These are phyloP conservation scores for Prochilodus magdalenae DNA, from an alignment of 2,113 vertebrate genomes.

Conservation along the genomic window DNA sequence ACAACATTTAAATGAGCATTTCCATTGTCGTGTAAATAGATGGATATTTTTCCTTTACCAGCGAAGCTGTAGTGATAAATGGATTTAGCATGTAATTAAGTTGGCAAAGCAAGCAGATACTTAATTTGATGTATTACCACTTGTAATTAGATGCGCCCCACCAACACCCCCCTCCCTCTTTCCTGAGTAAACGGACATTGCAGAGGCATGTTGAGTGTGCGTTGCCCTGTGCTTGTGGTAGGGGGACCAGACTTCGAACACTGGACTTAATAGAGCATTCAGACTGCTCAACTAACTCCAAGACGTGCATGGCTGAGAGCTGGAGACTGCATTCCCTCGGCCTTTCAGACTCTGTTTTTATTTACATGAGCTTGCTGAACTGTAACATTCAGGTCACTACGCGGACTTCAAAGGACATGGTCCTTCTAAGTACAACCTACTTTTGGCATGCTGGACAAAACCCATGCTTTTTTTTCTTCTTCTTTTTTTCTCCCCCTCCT, in stretches of 20 bases:
- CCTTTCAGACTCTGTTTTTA: constrained; percentile 23
- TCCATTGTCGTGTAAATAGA: neutral
- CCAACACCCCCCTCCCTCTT: too few species aligned
- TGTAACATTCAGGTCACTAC: constrained; percentile 34
- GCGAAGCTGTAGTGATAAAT: neutral
- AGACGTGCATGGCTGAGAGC: constrained; percentile 5
- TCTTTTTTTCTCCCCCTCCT: neutral
- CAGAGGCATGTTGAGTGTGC: constrained; percentile 26
- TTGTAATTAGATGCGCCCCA: constrained; percentile 5
- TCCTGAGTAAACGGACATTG: constrained; percentile 15
- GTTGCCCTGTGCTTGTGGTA: constrained; percentile 4
- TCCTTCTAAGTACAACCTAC: neutral
- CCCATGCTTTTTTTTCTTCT: neutral
- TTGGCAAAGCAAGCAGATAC: neutral
- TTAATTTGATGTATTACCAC: constrained; percentile 9
- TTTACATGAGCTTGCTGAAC: constrained; percentile 32
- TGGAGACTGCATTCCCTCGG: neutral
- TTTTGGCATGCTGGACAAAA: constrained; percentile 28
- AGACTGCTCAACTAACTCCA: constrained; percentile 8
- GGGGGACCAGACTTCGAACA: constrained; percentile 29
- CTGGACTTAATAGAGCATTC: constrained; percentile 42
- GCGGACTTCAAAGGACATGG: constrained; percentile 16
- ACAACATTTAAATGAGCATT: neutral
- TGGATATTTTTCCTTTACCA: neutral
- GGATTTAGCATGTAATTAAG: constrained; percentile 1